These are phyloP conservation scores for Myodes glareolus DNA, from an alignment of 2,113 vertebrate species.

Conservation along the genomic window DNA sequence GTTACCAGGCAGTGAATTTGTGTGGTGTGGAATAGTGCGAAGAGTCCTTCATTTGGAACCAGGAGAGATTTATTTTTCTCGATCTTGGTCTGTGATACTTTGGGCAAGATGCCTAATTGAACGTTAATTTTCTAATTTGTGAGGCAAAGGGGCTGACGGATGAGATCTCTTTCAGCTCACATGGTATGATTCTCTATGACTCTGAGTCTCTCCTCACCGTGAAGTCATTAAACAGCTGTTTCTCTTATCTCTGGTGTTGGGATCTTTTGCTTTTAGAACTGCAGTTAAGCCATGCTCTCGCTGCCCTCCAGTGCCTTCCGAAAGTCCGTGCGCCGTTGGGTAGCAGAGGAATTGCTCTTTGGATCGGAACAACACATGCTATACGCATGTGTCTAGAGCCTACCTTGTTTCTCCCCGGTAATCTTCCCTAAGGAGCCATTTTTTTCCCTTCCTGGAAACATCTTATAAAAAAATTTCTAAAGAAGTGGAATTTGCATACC, in stretches of 20 bases:
- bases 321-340: neutral
- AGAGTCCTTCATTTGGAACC: neutral
- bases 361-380: neutral
- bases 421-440: constrained; percentile 1
- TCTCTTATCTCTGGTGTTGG: neutral
- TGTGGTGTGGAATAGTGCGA: neutral
- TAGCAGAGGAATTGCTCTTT: neutral
- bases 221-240: neutral
- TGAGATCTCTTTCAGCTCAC: neutral
- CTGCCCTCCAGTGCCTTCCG: neutral
- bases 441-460: neutral
- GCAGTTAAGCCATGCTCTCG: neutral
- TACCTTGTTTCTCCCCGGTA: neutral
- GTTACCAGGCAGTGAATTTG: neutral
- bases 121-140: neutral
- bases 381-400: neutral
- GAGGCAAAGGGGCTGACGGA: neutral
- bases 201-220: no score
- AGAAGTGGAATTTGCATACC: neutral
- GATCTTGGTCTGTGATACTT: neutral
- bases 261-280: neutral
- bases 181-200: neutral
- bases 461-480: neutral
- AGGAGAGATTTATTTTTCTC: neutral
- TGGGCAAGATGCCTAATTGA: neutral